These are phyloP conservation scores for Dolomedes plantarius DNA, from an alignment of 2,888 invertebrate genomes.

Conservation along the genomic window DNA sequence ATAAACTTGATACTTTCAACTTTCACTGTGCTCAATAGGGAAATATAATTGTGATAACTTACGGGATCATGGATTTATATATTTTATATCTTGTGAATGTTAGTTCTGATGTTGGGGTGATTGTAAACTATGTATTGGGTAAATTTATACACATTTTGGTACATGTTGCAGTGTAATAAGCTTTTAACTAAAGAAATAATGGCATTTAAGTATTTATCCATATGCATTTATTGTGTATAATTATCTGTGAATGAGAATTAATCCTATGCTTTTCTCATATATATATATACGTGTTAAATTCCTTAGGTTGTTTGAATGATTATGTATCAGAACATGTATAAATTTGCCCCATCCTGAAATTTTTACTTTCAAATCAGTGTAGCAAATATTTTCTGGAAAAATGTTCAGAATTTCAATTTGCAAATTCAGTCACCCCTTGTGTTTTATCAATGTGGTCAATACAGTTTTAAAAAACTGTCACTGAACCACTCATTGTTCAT, in stretches of 20 bases:
- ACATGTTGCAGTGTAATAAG: not conserved
- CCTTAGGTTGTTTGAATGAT: too few species aligned
- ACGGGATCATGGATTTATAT: conserved; percentile 63
- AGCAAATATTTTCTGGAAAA: conserved; percentile 42
- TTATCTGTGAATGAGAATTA: not conserved
- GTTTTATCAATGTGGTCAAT: conserved; percentile 17
- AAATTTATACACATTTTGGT: not conserved
- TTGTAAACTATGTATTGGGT: not conserved
- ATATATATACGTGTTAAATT: too few species aligned
- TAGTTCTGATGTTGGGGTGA: conserved; percentile 14
- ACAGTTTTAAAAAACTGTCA: conserved; percentile 31
- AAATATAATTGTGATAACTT: conserved; percentile 58
- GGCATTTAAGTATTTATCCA: not conserved
- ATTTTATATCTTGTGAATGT: conserved; percentile 34
- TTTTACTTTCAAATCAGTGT: not conserved
- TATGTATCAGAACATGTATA: not conserved
- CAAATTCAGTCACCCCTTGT: conserved; percentile 22
- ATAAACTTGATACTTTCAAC: conserved; percentile 24
- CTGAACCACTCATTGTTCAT: conserved; percentile 33
- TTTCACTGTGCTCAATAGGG: conserved; percentile 60
- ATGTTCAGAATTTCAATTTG: conserved; percentile 54
- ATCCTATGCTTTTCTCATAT: too few species aligned
- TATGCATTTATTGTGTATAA: not conserved
- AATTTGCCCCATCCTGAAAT: not conserved
- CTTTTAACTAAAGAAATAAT: not conserved